These are phyloP conservation scores for Natrix natrix DNA, from an alignment of 2,797 vertebrate genomes.

Conservation along the genomic window DNA sequence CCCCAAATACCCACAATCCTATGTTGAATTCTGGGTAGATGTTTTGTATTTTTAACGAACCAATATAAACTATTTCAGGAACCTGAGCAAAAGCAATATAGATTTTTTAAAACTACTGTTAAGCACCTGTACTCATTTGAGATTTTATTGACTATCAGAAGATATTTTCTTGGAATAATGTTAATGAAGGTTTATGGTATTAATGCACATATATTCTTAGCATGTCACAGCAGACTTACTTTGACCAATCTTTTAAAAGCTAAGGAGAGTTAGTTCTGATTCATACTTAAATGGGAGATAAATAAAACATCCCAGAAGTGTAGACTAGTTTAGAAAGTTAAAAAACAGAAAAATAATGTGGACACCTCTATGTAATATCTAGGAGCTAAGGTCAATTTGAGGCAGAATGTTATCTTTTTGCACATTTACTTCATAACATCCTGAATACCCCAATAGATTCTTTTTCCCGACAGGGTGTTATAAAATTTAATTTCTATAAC, in stretches of 20 bases:
- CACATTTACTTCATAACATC: not conserved
- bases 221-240: not conserved
- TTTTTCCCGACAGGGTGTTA: not conserved
- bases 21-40: not conserved
- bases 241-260: not conserved
- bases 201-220: not conserved
- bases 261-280: not conserved
- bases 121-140: not conserved
- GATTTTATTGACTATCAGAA: not conserved
- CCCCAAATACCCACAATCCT: not conserved
- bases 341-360: not conserved
- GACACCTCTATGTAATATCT: not conserved
- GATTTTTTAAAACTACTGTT: not conserved
- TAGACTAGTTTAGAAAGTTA: not conserved
- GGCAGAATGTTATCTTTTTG: not conserved
- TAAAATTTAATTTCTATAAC: not conserved
- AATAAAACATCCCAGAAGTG: not conserved
- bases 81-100: not conserved
- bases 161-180: not conserved
- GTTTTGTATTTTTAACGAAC: not conserved
- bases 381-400: not conserved
- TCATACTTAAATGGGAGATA: not conserved
- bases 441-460: not conserved
- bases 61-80: not conserved
- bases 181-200: not conserved